A percentile compares a stretch with the other conserved stretches of the same genome.
Conservation (phyloP, 2,113 vertebrate genomes). For the Anolis carolinensis region DNA sequence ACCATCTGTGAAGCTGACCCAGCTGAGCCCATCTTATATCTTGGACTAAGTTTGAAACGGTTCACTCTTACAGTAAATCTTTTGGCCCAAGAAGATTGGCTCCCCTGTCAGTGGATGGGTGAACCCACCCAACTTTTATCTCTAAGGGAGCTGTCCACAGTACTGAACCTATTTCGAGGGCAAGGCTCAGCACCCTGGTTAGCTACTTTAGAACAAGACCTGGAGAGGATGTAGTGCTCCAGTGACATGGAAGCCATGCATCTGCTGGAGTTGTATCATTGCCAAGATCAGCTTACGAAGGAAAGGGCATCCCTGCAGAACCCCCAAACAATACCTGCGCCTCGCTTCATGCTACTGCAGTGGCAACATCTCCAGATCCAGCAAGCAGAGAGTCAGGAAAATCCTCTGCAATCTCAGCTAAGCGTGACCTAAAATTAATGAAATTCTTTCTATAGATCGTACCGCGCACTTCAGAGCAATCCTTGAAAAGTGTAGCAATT, state of each 20-base stretch:
- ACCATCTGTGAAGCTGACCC: not conserved
- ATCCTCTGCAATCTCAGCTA: not conserved
- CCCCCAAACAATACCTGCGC: not conserved
- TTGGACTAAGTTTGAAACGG: no score
- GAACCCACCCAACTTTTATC: no score
- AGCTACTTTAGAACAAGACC: no score
- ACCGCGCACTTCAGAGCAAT: conserved; percentile 30
- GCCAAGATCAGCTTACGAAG: no score
- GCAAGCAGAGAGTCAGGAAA: not conserved
- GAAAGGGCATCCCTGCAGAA: not conserved
- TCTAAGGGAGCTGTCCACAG: no score
- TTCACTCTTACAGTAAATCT: no score
- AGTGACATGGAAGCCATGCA: no score
- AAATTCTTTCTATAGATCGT: conserved; percentile 16
- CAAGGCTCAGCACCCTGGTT: no score
- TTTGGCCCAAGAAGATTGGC: not conserved
- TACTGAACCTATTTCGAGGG: no score
- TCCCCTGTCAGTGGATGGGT: no score
- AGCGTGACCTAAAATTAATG: conserved; percentile 4
- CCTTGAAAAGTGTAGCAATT: conserved; percentile 22
- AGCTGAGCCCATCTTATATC: not conserved
- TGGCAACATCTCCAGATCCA: not conserved
- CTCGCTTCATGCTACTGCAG: not conserved
- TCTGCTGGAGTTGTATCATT: no score
- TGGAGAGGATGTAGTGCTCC: not conserved